phyloP scores from a whole-genome alignment of 2,113 vertebrate genomes.

The Seriola quinqueradiata region DNA sequence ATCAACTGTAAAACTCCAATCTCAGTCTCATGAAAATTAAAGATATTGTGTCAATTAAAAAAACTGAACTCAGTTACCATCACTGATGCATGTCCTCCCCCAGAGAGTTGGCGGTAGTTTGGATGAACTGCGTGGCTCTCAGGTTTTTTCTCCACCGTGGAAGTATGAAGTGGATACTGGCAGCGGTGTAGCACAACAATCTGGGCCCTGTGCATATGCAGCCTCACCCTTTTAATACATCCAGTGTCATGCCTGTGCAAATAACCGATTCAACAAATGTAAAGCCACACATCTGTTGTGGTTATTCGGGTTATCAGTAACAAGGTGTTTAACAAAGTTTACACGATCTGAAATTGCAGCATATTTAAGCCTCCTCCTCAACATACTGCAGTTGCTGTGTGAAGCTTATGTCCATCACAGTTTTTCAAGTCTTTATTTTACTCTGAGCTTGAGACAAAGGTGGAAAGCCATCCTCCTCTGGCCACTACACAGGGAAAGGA shows the following conservation, averaged over 20 bases:
- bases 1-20: no score
- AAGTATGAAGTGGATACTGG: neutral
- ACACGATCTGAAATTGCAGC: neutral
- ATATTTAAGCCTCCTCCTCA: no score
- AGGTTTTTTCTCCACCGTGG: neutral
- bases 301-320: neutral
- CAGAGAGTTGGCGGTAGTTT: neutral
- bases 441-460: no score
- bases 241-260: neutral
- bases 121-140: neutral
- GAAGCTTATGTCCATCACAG: neutral
- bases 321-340: neutral
- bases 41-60: neutral
- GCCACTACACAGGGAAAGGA: neutral
- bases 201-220: neutral
- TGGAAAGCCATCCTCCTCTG: neutral
- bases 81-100: neutral
- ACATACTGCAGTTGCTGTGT: no score
- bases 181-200: neutral
- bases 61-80: no score
- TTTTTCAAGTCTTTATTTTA: neutral
- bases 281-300: neutral
- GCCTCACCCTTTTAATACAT: neutral
- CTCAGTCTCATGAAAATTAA: no score
- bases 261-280: neutral